Evolutionary conservation across 2,797 vertebrate species (phyloP), one percentile per base, ranked within the genome.

Genomic region (Nyctalus aviator): DNA sequence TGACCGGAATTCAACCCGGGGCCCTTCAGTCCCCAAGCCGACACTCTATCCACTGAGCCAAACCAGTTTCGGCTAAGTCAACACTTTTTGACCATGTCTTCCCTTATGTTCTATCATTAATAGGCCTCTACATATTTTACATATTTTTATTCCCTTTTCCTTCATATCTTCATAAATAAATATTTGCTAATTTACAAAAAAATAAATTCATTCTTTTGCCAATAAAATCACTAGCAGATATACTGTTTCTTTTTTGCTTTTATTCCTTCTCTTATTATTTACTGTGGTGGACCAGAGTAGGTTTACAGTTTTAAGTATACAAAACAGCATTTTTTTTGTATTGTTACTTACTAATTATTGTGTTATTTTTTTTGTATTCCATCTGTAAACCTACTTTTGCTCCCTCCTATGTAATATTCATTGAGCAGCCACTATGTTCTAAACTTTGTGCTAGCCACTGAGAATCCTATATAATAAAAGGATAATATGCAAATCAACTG

Each of bases 161-260:
- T 73, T 94, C 30, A 84, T 69, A 53, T 78, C 14, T 78, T 44
- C 23, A 30, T 32, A 64, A 37, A 78, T 23, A 15, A 57, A 57
- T 92, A 68, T 64, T 68, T 93, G 27, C 2, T 69, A 81, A 66
- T 88, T 85, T 89, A 2, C 11, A 76, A 92, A 93, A 94, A 30
- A 1, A 1, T 25, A 71, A 35, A 37, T 41, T 86, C 14, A 77
- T 30, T 72, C 23, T 23, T 57, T 32, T 12, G 5, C 55, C 72
- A 9, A 64, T 32, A 37, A 4, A 64, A 71, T 82, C 59, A 76
- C 23, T 30, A n/a, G 25, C 41, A 71, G n/a, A 13, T 84, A 50
- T 23, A 53, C 69, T 53, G 30, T 35, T 37, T 72, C 53, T 41
- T 50, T 62, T 55, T 71, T 41, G 27, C 18, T 37, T 68, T 88